Conservation (phyloP, 2,888 invertebrate species). For the Machimus rusticus region DNA sequence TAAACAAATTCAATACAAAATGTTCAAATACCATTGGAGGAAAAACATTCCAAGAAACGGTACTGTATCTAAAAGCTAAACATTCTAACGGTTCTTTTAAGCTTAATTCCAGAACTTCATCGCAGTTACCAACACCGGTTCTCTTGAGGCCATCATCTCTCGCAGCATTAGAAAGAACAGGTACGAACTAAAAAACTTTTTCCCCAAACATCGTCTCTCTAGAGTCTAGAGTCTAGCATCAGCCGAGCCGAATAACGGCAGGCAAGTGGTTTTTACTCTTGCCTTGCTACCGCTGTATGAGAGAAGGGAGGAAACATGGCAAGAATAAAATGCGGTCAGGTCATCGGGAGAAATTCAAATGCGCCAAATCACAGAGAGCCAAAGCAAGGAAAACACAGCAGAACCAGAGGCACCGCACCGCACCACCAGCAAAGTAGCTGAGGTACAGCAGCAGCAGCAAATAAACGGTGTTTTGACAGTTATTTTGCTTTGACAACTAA, state of each 20-base stretch:
- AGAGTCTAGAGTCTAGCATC: no score
- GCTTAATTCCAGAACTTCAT: neutral
- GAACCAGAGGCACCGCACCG: neutral
- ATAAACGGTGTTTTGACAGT: neutral
- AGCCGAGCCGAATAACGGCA: neutral
- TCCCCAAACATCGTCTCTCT: neutral
- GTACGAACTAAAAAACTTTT: neutral
- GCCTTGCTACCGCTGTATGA: neutral
- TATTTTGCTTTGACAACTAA: conserved; percentile 1
- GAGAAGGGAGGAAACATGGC: neutral
- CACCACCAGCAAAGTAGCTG: neutral
- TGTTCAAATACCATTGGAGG: neutral
- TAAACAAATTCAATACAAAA: neutral
- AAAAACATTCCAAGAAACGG: neutral
- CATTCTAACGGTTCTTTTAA: neutral
- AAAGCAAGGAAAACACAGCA: neutral
- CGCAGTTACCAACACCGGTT: neutral
- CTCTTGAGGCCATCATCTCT: neutral
- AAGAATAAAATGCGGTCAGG: neutral
- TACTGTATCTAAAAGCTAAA: neutral
- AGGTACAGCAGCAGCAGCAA: neutral
- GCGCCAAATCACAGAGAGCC: neutral
- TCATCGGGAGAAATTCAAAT: neutral
- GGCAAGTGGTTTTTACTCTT: neutral
- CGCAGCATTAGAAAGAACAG: neutral